Evolutionary conservation across 1,140 invertebrate species (phyloP).

Genomic region (Neotoxoptera formosana): DNA sequence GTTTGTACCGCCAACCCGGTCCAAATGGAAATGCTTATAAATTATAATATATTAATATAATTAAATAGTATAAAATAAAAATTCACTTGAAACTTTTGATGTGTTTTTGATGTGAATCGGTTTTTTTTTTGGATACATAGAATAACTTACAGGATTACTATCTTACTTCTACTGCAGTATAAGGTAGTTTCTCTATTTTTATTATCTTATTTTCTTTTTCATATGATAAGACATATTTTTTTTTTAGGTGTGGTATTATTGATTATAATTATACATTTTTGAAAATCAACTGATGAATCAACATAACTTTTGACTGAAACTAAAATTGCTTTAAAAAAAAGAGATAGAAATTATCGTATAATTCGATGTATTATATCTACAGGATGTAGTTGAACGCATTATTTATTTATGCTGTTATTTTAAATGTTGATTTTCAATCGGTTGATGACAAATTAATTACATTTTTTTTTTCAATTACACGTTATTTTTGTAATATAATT

Average conservation of each 20-base stretch:
- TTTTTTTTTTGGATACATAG: no score
- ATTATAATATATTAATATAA: no score
- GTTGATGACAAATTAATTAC: background rate
- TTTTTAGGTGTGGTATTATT: background rate
- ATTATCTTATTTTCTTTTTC: no score
- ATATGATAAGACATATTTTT: no score
- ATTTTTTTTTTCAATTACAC: background rate
- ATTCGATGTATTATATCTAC: background rate
- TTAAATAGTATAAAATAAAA: no score
- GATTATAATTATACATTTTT: background rate
- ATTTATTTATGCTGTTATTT: background rate
- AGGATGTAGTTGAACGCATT: background rate
- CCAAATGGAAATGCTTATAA: no score
- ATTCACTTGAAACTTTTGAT: no score
- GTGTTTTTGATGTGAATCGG: no score
- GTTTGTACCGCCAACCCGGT: no score
- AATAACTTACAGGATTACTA: no score
- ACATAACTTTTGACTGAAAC: background rate
- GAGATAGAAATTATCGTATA: background rate
- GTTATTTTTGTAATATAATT: background rate
- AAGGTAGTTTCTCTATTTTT: no score
- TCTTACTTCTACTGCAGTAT: no score
- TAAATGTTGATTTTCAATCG: background rate
- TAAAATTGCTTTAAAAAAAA: background rate
- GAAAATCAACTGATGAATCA: background rate